Evolutionary conservation across 2,797 vertebrate species (phyloP).

Genomic region (Cirrhinus mrigala): DNA sequence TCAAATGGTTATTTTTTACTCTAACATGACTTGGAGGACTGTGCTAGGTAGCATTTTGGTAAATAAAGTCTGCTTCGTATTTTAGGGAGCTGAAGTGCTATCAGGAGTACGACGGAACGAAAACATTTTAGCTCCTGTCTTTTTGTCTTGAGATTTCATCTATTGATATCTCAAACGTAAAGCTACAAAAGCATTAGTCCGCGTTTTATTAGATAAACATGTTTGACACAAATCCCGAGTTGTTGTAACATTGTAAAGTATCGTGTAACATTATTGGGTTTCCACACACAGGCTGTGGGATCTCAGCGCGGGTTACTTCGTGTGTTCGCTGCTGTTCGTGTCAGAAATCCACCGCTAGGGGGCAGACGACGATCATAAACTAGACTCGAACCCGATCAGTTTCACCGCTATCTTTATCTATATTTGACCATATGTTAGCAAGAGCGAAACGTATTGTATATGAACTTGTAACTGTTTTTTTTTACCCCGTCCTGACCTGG

Average conservation of each 20-base stretch:
- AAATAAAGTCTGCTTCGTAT: constrained; percentile 33
- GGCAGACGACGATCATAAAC: constrained; percentile 96
- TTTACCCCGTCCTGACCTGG: constrained; percentile 8
- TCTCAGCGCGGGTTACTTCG: constrained; percentile 47
- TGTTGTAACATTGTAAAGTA: constrained; percentile 62
- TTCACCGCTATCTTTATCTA: constrained; percentile 78
- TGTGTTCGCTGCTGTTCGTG: constrained; percentile 58
- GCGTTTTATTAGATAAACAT: constrained; percentile 54
- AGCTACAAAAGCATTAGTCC: constrained; percentile 21
- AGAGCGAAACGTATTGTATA: constrained; percentile 66
- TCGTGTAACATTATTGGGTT: constrained; percentile 61
- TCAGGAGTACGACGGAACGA: constrained; percentile 28
- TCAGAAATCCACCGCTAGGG: constrained; percentile 87
- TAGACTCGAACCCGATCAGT: constrained; percentile 89
- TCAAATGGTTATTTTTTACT: background rate
- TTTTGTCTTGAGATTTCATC: background rate
- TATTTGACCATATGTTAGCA: constrained; percentile 77
- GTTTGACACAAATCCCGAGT: constrained; percentile 59
- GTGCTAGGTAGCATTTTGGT: background rate
- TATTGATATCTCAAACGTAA: constrained; percentile 16
- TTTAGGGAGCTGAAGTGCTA: constrained; percentile 24
- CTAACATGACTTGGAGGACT: background rate
- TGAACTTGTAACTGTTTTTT: constrained; percentile 51
- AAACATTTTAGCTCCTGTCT: constrained; percentile 1
- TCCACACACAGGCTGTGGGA: constrained; percentile 52